Evolutionary conservation across 2,113 vertebrate genomes (phyloP).

Genomic region (Telmatochromis bifrenatus): DNA sequence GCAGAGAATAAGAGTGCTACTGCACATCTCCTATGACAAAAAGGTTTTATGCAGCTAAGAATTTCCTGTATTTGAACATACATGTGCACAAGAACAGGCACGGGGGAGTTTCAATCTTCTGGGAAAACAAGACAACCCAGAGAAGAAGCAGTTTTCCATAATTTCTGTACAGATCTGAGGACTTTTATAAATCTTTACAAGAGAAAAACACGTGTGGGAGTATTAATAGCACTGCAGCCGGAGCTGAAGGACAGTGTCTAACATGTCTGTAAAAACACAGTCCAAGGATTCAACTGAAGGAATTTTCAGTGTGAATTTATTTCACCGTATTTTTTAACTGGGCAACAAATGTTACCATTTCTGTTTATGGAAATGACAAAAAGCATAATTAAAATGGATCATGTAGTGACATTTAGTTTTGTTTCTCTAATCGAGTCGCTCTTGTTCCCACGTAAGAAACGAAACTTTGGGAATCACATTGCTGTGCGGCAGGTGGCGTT

Average conservation of each 20-base stretch:
- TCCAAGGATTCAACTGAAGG: neutral
- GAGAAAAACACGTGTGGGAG: neutral
- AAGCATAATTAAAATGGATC: neutral
- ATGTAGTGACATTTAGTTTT: accelerated
- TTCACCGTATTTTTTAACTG: neutral
- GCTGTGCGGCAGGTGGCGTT: neutral
- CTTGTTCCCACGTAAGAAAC: neutral
- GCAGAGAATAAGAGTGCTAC: neutral
- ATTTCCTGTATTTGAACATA: neutral
- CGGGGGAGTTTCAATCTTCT: neutral
- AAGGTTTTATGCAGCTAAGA: neutral
- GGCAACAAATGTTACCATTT: neutral
- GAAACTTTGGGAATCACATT: neutral
- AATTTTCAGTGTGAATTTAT: neutral
- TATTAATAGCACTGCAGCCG: neutral
- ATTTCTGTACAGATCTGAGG: neutral
- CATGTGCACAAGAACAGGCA: accelerated
- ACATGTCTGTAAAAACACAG: neutral
- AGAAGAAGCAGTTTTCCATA: accelerated
- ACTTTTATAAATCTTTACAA: neutral
- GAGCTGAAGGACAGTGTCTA: neutral
- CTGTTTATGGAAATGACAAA: neutral
- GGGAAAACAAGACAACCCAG: neutral
- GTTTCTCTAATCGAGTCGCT: neutral
- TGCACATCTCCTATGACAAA: neutral